These are phyloP conservation scores for Ptychadena robeensis DNA, from an alignment of 2,797 vertebrate genomes.

Conservation along the genomic window DNA sequence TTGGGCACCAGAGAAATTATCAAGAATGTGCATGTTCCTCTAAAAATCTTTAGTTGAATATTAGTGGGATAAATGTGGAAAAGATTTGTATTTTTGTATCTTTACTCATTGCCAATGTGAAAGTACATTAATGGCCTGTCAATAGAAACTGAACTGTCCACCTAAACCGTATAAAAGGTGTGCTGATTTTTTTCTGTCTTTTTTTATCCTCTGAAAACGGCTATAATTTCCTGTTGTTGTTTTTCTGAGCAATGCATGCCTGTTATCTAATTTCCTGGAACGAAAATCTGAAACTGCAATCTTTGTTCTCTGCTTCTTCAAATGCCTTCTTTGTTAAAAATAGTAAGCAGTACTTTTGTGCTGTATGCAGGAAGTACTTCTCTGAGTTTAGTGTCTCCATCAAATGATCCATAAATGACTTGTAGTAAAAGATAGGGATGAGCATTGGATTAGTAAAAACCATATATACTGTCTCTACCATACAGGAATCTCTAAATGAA, in stretches of 20 bases:
- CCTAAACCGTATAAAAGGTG: neutral
- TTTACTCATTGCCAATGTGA: neutral
- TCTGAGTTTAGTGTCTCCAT: neutral
- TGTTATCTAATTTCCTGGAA: slow-evolving; percentile 54
- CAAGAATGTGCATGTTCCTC: neutral
- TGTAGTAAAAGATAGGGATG: neutral
- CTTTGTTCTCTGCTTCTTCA: neutral
- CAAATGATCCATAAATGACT: neutral
- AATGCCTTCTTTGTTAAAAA: slow-evolving; percentile 7
- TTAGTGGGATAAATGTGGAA: neutral
- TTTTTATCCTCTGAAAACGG: neutral
- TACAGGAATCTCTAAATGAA: neutral
- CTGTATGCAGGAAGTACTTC: neutral
- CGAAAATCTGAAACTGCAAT: slow-evolving; percentile 10
- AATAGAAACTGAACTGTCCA: neutral
- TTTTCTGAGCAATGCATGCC: slow-evolving; percentile 7
- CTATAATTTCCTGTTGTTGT: slow-evolving; percentile 39
- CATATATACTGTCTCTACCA: neutral
- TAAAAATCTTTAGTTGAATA: neutral
- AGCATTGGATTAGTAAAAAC: neutral
- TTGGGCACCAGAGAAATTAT: neutral
- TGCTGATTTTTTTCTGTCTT: neutral
- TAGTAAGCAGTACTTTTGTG: neutral
- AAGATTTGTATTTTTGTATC: neutral
- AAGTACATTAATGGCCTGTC: neutral